Evolutionary conservation across 1,140 invertebrate genomes (phyloP).

Genomic region (Mycetomoellerius zeteki): DNA sequence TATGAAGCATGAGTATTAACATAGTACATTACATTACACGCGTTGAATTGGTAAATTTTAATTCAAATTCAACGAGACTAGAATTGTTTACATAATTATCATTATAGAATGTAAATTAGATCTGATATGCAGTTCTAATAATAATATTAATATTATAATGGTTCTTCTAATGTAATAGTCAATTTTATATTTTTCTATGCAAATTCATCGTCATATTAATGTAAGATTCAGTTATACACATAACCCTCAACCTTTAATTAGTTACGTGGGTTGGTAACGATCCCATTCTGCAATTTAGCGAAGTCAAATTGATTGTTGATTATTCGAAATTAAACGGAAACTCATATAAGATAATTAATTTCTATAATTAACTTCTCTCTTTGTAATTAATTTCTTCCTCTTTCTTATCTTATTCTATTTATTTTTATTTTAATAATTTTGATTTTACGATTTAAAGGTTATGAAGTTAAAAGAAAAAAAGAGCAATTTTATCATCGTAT

Average conservation of each 20-base stretch:
- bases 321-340: not conserved
- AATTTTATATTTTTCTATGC: conserved; percentile 3
- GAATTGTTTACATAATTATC: conserved; percentile 22
- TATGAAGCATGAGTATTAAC: conserved; percentile 42
- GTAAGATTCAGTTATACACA: conserved; percentile 2
- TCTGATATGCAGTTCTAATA: not conserved
- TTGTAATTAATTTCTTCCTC: not conserved
- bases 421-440: not conserved
- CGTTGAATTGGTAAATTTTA: conserved; percentile 44
- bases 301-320: conserved; percentile 27
- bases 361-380: conserved; percentile 13
- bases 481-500: not conserved
- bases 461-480: not conserved
- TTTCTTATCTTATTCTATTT: not conserved
- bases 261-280: not conserved
- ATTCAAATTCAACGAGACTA: conserved; percentile 6
- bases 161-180: not conserved
- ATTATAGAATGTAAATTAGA: conserved; percentile 14
- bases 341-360: conserved; percentile 19
- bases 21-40: not conserved
- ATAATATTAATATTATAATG: conserved; percentile 10
- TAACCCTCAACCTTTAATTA: conserved; percentile 29
- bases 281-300: not conserved
- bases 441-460: not conserved
- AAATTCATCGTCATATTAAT: not conserved